Percentiles rank a stretch among this genome's conserved stretches.
phyloP scores from a whole-genome alignment of 35 echinoderm and acorn worm species.

The Hemicentrotus pulcherrimus region DNA sequence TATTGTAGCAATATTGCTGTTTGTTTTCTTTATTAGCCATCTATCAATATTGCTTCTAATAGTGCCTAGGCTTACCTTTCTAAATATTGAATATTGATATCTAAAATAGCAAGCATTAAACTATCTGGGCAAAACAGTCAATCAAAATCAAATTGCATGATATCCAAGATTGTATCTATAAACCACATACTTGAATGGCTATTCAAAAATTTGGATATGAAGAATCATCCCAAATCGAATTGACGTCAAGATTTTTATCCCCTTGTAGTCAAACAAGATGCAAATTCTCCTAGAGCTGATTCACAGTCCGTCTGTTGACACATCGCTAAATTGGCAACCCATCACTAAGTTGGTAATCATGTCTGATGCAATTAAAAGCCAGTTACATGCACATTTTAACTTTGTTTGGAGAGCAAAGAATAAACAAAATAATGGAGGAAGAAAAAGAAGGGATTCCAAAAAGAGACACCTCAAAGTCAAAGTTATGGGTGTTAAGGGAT shows the following conservation, averaged over 20 bases:
- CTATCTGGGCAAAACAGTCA: too few relatives aligned
- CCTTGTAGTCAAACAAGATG: background rate
- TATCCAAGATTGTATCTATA: background rate
- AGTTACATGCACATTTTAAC: background rate
- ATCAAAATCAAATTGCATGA: background rate
- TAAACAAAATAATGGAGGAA: background rate
- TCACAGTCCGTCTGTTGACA: background rate
- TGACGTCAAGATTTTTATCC: slow-evolving; percentile 3
- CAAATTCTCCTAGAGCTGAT: background rate
- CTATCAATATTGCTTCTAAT: background rate
- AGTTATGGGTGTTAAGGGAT: background rate
- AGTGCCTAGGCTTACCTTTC: background rate
- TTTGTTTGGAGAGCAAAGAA: background rate
- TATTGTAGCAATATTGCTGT: too few relatives aligned
- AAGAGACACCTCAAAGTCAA: background rate
- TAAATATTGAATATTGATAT: background rate
- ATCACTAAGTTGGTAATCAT: background rate
- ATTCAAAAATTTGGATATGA: background rate
- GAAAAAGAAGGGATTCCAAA: background rate
- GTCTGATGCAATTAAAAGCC: background rate
- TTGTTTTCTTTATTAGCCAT: too few relatives aligned
- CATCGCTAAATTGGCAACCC: background rate
- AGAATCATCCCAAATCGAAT: background rate
- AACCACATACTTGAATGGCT: background rate
- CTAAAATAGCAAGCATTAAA: too few relatives aligned